These are phyloP conservation scores for Xestia rhomboidea DNA, from an alignment of 2,888 invertebrate genomes.

Conservation along the genomic window DNA sequence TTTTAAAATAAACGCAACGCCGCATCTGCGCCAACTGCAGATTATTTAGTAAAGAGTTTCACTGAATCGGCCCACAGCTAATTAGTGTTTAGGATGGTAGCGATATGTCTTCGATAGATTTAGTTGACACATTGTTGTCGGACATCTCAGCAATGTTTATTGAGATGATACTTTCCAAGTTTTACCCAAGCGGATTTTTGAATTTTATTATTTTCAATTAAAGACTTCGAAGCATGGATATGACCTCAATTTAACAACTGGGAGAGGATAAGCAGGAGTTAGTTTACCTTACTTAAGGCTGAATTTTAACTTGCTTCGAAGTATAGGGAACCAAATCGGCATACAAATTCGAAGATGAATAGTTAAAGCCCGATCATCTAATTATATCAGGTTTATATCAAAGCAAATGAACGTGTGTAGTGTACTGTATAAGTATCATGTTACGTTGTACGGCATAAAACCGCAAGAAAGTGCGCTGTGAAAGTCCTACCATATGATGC, in stretches of 20 bases:
- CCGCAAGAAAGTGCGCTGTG: constrained; percentile 51
- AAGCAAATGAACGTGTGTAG: constrained; percentile 24
- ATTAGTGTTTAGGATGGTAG: constrained; percentile 17
- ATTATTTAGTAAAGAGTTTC: constrained; percentile 44
- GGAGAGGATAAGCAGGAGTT: not conserved
- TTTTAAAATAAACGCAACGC: constrained; percentile 71
- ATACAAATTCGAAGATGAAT: constrained; percentile 3
- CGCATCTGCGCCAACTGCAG: constrained; percentile 55
- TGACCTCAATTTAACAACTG: not conserved
- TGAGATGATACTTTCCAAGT: not conserved
- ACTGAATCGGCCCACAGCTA: constrained; percentile 29
- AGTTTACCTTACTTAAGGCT: not conserved
- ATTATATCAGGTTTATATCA: constrained; percentile 10
- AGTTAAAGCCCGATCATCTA: constrained; percentile 7
- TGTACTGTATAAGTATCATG: constrained; percentile 16
- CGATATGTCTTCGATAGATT: constrained; percentile 7
- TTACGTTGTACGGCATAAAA: constrained; percentile 41
- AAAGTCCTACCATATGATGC: constrained; percentile 51
- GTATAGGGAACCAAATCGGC: not conserved
- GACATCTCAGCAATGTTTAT: not conserved
- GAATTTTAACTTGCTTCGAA: not conserved
- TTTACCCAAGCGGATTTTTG: constrained; percentile 1
- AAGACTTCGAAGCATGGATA: not conserved
- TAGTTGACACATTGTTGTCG: not conserved
- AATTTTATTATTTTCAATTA: not conserved